Evolutionary conservation across 2,797 vertebrate species (phyloP).

Genomic region (Basileuterus tristriatus): DNA sequence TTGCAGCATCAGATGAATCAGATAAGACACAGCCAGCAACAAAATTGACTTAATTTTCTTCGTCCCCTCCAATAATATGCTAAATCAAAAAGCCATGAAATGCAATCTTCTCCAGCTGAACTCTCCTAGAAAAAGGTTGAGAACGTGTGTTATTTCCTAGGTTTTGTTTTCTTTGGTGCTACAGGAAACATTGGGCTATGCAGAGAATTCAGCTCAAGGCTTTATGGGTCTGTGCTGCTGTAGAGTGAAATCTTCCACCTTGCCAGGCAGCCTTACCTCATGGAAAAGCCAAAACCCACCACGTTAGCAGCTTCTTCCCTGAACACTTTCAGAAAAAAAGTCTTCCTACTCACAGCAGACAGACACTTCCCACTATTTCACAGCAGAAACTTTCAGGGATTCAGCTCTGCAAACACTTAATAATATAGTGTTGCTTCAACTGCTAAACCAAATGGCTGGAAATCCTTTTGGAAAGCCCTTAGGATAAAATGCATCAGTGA

Average conservation of each 20-base stretch:
- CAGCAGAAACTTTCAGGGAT: background rate
- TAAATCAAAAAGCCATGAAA: constrained; percentile 28
- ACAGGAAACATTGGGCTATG: background rate
- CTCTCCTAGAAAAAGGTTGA: background rate
- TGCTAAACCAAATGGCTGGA: background rate
- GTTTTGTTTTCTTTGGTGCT: background rate
- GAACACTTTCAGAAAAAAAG: background rate
- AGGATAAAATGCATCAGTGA: background rate
- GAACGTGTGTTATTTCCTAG: background rate
- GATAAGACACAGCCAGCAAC: constrained; percentile 33
- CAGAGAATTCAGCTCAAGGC: background rate
- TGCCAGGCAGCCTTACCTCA: background rate
- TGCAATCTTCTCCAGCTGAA: constrained; percentile 5
- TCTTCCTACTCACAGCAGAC: constrained; percentile 39
- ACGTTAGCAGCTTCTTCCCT: background rate
- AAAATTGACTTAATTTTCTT: constrained; percentile 46
- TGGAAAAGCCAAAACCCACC: background rate
- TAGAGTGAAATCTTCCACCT: background rate
- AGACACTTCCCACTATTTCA: constrained; percentile 26
- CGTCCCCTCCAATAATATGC: background rate
- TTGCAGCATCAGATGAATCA: constrained; percentile 29
- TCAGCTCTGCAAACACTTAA: constrained; percentile 7
- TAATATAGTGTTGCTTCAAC: background rate
- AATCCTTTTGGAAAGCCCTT: background rate
- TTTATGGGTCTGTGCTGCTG: background rate